Evolutionary conservation across 2,113 vertebrate genomes (phyloP), one percentile per base, ranked within the genome.

Genomic region (Aix galericulata): DNA sequence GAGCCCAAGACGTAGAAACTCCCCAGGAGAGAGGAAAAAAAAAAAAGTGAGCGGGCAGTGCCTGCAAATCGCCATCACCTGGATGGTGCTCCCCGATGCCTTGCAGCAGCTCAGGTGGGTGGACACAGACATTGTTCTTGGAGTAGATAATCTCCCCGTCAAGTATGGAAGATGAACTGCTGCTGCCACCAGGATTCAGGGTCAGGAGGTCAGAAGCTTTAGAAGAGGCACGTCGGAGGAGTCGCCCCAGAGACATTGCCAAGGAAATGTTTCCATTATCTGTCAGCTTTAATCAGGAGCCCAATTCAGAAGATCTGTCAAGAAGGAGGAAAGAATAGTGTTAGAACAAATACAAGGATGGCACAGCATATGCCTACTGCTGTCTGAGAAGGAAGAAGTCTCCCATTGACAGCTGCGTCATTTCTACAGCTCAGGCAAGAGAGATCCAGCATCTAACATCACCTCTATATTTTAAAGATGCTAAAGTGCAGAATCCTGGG

Each of bases 121-220:
- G 99, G 62, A 99, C 99, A 3, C 99, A 99, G 83, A 99, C 98
- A 96, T 99, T 99, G 97, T 99, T 99, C 97, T 99, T 99, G 63
- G 99, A 99, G 98, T 99, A 99, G 97, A 99, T 98, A 92, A 99
- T 99, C 93, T 99, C 99, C 56, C 99, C 99, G 17, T 99, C 99
- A 42, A 99, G 98, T 8, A 97, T 1, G 2, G 98, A 96, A 29
- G 98, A 96, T 0, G 96, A 58, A 3, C 71, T 46, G 34, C 79
- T 29, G 21, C 98, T 96, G 8, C 98, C 93, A 32, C 98, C 97
- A 0, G 98, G 95, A 92, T 97, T 98, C 92, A 99, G 98, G 96
- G 99, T 99, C 99, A 99, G 98, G 98, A 99, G 98, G 98, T 99
- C 99, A 8, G 99, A 99, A 67, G 99, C 99, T 98, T 98, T 99